Base-by-base conservation (phyloP, 2,888 invertebrate species). In the Cephus pulcher region DNA sequence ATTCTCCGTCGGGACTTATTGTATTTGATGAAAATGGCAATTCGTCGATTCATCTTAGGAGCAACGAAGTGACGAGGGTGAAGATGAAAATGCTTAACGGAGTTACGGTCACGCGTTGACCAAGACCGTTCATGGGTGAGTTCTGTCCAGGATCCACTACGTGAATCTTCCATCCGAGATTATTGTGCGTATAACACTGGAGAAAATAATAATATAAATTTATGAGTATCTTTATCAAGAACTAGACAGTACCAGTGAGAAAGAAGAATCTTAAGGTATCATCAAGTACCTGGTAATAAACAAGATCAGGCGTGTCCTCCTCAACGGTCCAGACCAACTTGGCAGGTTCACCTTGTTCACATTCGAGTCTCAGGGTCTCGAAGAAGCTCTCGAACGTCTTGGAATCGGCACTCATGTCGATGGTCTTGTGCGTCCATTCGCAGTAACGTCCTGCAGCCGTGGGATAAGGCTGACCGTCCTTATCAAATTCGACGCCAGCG, bases 111-210 rank as follows among this genome's bases (percentile, higher is more conserved):
- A 75, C 76, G n/a, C 70, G 78, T 15, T 80, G 80, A 56, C 80
- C 85, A 79, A 84, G 87, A 34, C 88, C 87, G 80, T 90, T 91
- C 76, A 88, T 90, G 75, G 88, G 88, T 1, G 91, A 90, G 79
- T 90, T 91, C 83, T 91, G 92, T 12, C 96, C 96, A 0, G 95
- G 94, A 87, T 97, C 95, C 15, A 97, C 95, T 3, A 98, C 96
- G 91, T 96, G 95, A 85, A 98, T 98, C 91, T 97, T 98, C 98
- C 98, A 98, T 75, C 98, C 98, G 37, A 98, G 93, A 91, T 97
- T 96, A 84, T 95, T 96, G 93, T 98, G 98, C n/a, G 96, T 95
- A 92, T 96, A 98, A 92, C 98, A 98, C 98, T 98, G 93, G 30
- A 93, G 92, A 75, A 75, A 34, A 76, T 75, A 23, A 56, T 40